These are phyloP conservation scores for Eupeodes luniger DNA, from an alignment of 2,888 invertebrate genomes.

Conservation along the genomic window DNA sequence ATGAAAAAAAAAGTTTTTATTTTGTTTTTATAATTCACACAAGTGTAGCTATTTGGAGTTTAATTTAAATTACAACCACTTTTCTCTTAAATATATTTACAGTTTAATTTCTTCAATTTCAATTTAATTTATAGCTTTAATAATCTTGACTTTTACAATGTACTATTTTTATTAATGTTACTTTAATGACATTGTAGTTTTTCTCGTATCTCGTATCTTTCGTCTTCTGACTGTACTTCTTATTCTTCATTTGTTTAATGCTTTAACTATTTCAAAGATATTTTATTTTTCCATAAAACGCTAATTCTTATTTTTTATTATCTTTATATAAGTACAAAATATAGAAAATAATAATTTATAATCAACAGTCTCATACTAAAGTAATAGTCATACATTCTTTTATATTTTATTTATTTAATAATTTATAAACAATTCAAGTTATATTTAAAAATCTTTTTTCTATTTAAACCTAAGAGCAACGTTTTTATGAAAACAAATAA, in stretches of 20 bases:
- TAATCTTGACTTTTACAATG: no score
- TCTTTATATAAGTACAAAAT: slow-evolving; percentile 64
- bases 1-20: slow-evolving; percentile 69
- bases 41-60: background rate
- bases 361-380: slow-evolving; percentile 45
- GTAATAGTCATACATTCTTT: slow-evolving; percentile 39
- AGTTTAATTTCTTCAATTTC: no score
- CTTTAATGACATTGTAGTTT: no score
- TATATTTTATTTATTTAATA: slow-evolving; percentile 33
- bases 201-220: no score
- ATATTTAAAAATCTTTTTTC: slow-evolving; percentile 42
- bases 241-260: background rate
- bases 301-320: slow-evolving; percentile 16
- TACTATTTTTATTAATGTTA: no score
- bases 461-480: slow-evolving; percentile 70
- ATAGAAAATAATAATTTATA: slow-evolving; percentile 53
- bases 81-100: no score
- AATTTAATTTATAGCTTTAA: no score
- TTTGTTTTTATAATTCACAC: slow-evolving; percentile 19
- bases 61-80: background rate
- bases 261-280: slow-evolving; percentile 28
- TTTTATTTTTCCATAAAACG: slow-evolving; percentile 31
- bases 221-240: no score
- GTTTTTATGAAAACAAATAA: slow-evolving; percentile 70
- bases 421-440: slow-evolving; percentile 38